These are phyloP conservation scores for Junco hyemalis DNA, from an alignment of 2,113 vertebrate species.

Conservation along the genomic window DNA sequence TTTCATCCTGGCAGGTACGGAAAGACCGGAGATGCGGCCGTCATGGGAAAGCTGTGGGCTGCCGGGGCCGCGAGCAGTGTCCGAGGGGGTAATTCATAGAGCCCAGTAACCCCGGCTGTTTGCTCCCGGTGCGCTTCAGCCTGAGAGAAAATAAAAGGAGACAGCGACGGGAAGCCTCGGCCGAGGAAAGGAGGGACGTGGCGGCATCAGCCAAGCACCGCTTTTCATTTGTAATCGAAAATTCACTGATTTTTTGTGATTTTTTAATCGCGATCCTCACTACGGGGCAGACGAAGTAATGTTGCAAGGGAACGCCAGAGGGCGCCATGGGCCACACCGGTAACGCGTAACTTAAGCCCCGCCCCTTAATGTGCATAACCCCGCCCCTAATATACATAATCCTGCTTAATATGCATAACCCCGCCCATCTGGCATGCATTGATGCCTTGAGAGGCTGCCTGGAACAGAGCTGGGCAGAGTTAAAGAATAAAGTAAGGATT, in stretches of 20 bases:
- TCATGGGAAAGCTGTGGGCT: neutral
- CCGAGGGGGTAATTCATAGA: no score
- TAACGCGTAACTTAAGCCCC: fast-evolving
- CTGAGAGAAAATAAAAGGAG: neutral
- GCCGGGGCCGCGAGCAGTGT: neutral
- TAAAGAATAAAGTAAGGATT: neutral
- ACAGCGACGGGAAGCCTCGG: fast-evolving
- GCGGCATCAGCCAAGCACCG: no score
- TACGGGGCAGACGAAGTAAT: neutral
- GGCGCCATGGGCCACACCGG: neutral
- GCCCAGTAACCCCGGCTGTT: no score
- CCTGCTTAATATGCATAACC: fast-evolving
- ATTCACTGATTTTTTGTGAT: neutral
- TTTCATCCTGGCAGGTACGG: no score
- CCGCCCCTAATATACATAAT: fast-evolving
- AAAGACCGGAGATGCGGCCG: no score
- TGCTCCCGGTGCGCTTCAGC: neutral
- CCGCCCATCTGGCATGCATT: neutral
- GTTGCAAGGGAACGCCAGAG: neutral
- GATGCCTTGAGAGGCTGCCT: neutral
- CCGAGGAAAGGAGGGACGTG: fast-evolving
- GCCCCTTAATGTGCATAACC: neutral
- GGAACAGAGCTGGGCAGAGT: neutral
- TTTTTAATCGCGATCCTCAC: neutral
- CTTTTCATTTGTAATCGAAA: neutral